Percentiles rank a stretch among this genome's conserved stretches.
Evolutionary conservation across 2,113 vertebrate genomes (phyloP).

Genomic region (Crotalus viridis): DNA sequence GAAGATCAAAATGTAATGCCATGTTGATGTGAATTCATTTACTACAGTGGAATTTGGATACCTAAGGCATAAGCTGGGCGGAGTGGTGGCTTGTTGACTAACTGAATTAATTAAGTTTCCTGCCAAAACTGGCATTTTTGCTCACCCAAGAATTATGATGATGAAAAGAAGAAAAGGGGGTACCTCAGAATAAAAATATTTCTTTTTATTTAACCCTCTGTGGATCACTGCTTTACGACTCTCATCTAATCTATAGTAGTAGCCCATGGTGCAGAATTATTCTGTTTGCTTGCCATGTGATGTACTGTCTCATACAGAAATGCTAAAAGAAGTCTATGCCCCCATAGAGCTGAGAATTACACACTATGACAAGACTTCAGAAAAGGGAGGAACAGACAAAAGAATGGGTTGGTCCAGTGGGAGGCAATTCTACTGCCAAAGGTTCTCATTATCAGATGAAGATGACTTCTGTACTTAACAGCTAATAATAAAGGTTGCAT

Average conservation of each 20-base stretch:
- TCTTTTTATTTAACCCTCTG: not conserved
- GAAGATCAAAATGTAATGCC: not conserved
- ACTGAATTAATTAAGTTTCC: not conserved
- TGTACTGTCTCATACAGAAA: not conserved
- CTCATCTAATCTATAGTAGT: not conserved
- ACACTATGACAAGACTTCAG: not conserved
- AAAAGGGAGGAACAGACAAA: not conserved
- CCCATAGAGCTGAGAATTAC: not conserved
- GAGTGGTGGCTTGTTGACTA: not conserved
- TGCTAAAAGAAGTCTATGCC: not conserved
- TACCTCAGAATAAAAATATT: not conserved
- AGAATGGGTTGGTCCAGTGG: not conserved
- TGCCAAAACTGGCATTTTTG: not conserved
- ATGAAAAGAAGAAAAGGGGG: not conserved
- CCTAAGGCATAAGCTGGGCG: not conserved
- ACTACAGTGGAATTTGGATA: not conserved
- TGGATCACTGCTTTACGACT: not conserved
- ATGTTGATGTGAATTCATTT: not conserved
- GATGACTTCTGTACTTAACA: not conserved
- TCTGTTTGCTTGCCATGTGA: not conserved
- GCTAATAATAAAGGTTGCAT: conserved; percentile 14
- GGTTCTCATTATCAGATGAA: conserved; percentile 8
- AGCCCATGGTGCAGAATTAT: not conserved
- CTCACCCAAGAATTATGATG: not conserved
- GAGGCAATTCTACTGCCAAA: conserved; percentile 6